These are phyloP conservation scores for Lydus trimaculatus DNA, from an alignment of 2,888 invertebrate species.

Conservation along the genomic window DNA sequence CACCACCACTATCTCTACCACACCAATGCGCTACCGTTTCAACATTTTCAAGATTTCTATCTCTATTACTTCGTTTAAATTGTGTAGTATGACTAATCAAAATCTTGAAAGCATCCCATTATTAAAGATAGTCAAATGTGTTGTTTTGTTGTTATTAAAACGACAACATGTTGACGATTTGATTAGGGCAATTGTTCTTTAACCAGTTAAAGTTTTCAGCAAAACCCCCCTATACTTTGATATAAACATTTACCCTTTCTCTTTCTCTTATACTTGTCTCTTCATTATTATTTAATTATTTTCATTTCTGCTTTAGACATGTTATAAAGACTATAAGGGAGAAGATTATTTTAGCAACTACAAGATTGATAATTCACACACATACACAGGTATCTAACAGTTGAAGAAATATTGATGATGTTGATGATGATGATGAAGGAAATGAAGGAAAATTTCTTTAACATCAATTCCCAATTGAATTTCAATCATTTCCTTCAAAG, in stretches of 20 bases:
- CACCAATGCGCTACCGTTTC: conserved; percentile 57
- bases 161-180: conserved; percentile 23
- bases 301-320: conserved; percentile 62
- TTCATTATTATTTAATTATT: conserved; percentile 63
- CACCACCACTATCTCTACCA: conserved; percentile 33
- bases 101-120: conserved; percentile 56
- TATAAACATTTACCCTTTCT: conserved; percentile 61
- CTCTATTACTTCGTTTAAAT: conserved; percentile 61
- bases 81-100: conserved; percentile 63
- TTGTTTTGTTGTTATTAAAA: conserved; percentile 5
- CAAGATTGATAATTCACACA: conserved; percentile 47
- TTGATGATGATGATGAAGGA: neutral
- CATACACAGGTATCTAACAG: neutral
- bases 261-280: conserved; percentile 55
- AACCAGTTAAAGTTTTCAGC: conserved; percentile 45
- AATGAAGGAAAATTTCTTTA: conserved; percentile 9
- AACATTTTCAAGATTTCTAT: conserved; percentile 59
- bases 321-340: conserved; percentile 41
- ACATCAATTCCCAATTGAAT: conserved; percentile 25
- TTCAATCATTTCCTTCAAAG: conserved; percentile 17
- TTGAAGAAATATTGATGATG: neutral
- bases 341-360: conserved; percentile 22
- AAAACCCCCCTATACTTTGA: conserved; percentile 62
- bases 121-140: conserved; percentile 14
- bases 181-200: conserved; percentile 40